Evolutionary conservation across 2,888 invertebrate species (phyloP), one percentile per base, ranked within the genome.

Genomic region (Acleris laterana): DNA sequence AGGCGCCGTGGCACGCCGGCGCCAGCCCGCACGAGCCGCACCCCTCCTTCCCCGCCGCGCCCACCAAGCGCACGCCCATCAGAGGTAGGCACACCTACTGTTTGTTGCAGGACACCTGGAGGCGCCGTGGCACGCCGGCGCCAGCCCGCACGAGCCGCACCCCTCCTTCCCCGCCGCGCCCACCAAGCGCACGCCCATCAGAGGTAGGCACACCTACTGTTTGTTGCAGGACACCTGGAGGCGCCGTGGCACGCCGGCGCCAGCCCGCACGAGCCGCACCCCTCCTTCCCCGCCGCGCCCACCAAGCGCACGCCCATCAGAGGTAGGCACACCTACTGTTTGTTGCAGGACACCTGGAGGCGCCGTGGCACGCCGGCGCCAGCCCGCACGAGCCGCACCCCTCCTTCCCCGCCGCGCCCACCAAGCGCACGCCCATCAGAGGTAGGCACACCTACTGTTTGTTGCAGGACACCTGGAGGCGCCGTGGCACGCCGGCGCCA

Each of bases 221-320:
- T n/a, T 51, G 5, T 32, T 6, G 2, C 72, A 93, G 93, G 70
- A 90, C 87, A 93, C 69, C 84, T 90, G 84, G 96, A 96, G 81
- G 95, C 95, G 69, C 96, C 96, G 2, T 96, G 96, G 96, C 96
- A 96, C 87, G 94, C 86, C 11, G 84, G 95, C 75, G 90, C 95
- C 46, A 93, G 93, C 38, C 82, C 89, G 71, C 93, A 94, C 82
- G 94, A 94, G 73, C 96, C 96, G 72, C 94, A 95, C 84, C 95
- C 96, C 51, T 94, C 93, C 77, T 94, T 94, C 81, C 95, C 96
- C 16, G 94, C 95, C 64, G 96, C 96, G 9, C 95, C 96, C 22
- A 94, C 94, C 59, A 97, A 97, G 89, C 94, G 97, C 72, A 95
- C 96, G 7, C 97, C 97, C 19, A 97, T 97, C 62, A 95, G 96